phyloP scores from a whole-genome alignment of 2,888 invertebrate genomes.

The Panopea generosa region DNA sequence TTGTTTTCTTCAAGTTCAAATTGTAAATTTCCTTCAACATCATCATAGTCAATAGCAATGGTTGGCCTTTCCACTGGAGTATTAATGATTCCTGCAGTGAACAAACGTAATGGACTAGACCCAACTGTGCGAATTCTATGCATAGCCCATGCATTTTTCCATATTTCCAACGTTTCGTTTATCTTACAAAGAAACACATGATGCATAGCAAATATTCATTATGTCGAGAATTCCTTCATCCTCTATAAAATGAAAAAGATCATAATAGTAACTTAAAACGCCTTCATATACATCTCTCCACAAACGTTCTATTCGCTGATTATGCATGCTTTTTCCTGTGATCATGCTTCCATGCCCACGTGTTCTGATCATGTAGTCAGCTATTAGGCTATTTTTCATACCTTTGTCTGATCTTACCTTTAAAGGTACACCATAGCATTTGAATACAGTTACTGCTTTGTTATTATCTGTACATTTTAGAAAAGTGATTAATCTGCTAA shows the following conservation, averaged over 20 bases:
- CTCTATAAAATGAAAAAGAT: conserved; percentile 41
- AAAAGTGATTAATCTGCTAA: conserved; percentile 35
- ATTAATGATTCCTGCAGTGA: conserved; percentile 22
- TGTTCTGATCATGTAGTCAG: conserved; percentile 37
- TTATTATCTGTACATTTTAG: conserved; percentile 46
- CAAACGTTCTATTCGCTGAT: conserved; percentile 35
- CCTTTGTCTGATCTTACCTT: conserved; percentile 43
- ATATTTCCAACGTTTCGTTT: conserved; percentile 40
- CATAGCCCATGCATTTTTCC: conserved; percentile 43
- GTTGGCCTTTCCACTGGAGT: conserved; percentile 18
- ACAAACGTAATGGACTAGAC: conserved; percentile 30
- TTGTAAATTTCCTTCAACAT: too few species aligned
- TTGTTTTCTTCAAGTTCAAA: too few species aligned
- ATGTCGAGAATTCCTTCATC: conserved; percentile 28
- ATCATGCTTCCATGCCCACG: conserved; percentile 38
- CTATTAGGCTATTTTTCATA: conserved; percentile 32
- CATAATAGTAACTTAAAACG: conserved; percentile 38
- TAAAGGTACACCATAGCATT: conserved; percentile 28
- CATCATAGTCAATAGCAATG: too few species aligned
- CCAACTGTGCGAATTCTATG: conserved; percentile 37
- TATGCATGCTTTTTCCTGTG: conserved; percentile 37
- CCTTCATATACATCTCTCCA: conserved; percentile 55
- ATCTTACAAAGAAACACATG: conserved; percentile 31
- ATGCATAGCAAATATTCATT: conserved; percentile 43
- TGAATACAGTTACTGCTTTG: conserved; percentile 34